Evolutionary conservation across 2,888 invertebrate genomes (phyloP).

Genomic region (Harpalus rubripes): DNA sequence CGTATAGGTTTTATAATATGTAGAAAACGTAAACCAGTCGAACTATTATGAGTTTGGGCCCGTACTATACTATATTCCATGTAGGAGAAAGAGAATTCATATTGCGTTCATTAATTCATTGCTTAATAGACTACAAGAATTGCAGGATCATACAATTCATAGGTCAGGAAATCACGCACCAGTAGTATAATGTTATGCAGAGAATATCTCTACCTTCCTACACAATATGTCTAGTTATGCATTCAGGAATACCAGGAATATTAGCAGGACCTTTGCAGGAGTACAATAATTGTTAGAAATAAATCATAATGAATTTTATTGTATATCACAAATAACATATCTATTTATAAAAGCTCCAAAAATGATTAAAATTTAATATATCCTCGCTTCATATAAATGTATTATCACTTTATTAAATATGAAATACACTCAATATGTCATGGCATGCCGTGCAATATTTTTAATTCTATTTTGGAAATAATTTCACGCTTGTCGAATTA

Average conservation of each 20-base stretch:
- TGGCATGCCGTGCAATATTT: neutral
- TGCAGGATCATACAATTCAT: neutral
- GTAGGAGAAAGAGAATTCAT: neutral
- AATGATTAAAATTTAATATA: conserved; percentile 20
- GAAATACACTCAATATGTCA: neutral
- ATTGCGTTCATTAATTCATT: neutral
- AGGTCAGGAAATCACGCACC: neutral
- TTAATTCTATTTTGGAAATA: neutral
- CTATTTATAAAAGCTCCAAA: neutral
- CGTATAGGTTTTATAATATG: no score
- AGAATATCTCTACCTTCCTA: neutral
- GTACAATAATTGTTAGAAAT: neutral
- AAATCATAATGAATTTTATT: neutral
- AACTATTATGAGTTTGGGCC: no score
- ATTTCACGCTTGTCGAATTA: neutral
- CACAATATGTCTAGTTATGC: neutral
- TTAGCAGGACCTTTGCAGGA: neutral
- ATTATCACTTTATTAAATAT: conserved; percentile 14
- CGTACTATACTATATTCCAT: no score
- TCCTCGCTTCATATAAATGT: conserved; percentile 2
- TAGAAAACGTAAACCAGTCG: no score
- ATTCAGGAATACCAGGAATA: neutral
- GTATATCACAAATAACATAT: neutral
- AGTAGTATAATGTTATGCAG: neutral
- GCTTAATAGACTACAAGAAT: conserved; percentile 2